A percentile compares a stretch with the other conserved stretches of the same genome.
Evolutionary conservation across 2,113 vertebrate species (phyloP).

Genomic region (Zosterops pallidus): DNA sequence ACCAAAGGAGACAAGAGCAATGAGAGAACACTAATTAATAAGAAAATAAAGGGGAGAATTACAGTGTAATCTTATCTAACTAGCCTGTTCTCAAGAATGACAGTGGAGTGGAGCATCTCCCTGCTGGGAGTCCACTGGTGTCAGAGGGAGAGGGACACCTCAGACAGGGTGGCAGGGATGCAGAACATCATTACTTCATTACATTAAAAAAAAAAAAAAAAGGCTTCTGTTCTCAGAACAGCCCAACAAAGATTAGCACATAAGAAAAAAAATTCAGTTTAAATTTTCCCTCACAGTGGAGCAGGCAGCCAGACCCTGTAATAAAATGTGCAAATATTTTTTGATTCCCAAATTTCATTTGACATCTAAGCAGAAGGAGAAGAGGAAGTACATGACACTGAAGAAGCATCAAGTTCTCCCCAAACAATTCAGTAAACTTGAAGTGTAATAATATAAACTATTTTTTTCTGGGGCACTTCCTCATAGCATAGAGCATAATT

Average conservation of each 20-base stretch:
- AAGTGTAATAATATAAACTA: background rate
- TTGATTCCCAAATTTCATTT: background rate
- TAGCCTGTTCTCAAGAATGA: background rate
- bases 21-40: background rate
- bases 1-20: background rate
- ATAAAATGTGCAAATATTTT: background rate
- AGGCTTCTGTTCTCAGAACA: too few species aligned
- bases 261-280: background rate
- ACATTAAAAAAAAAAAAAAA: too few species aligned
- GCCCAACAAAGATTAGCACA: background rate
- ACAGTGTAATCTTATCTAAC: background rate
- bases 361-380: background rate
- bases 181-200: background rate
- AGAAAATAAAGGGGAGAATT: background rate
- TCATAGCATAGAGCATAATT: background rate
- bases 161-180: accelerated
- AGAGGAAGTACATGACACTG: background rate
- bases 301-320: background rate
- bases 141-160: background rate
- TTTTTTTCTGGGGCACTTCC: background rate
- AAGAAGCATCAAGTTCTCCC: background rate
- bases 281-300: background rate
- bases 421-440: background rate
- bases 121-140: accelerated
- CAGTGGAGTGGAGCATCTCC: accelerated